A percentile compares a stretch with the other conserved stretches of the same genome.
Evolutionary conservation across 2,797 vertebrate species (phyloP).

Genomic region (Craterocephalus amniculus): DNA sequence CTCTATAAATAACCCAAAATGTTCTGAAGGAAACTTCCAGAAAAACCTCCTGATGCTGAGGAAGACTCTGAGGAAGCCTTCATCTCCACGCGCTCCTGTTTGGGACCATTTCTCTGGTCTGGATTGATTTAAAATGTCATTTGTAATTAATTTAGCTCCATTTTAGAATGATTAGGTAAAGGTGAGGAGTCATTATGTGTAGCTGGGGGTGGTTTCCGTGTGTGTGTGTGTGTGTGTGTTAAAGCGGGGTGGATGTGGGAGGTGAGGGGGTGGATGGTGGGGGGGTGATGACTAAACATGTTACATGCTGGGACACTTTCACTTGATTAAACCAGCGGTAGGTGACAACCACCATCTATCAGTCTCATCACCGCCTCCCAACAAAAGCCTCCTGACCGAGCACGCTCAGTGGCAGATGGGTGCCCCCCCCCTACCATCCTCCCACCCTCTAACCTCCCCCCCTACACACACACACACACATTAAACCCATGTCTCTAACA

Average conservation of each 20-base stretch:
- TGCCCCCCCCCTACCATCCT: constrained; percentile 12
- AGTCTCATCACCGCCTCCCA: constrained; percentile 71
- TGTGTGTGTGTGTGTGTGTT: constrained; percentile 18
- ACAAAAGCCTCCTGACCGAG: constrained; percentile 74
- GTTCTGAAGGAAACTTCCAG: neutral
- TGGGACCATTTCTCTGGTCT: neutral
- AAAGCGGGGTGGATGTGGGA: constrained; percentile 6
- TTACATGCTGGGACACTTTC: constrained; percentile 64
- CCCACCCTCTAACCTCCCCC: constrained; percentile 21
- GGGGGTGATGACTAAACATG: constrained; percentile 13
- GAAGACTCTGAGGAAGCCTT: neutral
- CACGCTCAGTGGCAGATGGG: constrained; percentile 73
- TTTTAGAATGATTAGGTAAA: constrained; percentile 14
- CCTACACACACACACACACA: neutral
- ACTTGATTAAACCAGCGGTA: constrained; percentile 75
- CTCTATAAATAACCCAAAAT: constrained; percentile 19
- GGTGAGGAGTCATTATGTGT: constrained; percentile 1
- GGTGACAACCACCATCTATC: constrained; percentile 66
- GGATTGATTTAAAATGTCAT: constrained; percentile 6
- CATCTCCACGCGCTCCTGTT: neutral
- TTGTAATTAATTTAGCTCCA: neutral
- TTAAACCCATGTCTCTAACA: constrained; percentile 56
- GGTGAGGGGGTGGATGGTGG: too few relatives aligned
- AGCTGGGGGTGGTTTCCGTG: constrained; percentile 11
- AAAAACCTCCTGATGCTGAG: constrained; percentile 10